These are phyloP conservation scores for Eudyptes chrysolophus DNA, from an alignment of 2,113 vertebrate species.

Conservation along the genomic window DNA sequence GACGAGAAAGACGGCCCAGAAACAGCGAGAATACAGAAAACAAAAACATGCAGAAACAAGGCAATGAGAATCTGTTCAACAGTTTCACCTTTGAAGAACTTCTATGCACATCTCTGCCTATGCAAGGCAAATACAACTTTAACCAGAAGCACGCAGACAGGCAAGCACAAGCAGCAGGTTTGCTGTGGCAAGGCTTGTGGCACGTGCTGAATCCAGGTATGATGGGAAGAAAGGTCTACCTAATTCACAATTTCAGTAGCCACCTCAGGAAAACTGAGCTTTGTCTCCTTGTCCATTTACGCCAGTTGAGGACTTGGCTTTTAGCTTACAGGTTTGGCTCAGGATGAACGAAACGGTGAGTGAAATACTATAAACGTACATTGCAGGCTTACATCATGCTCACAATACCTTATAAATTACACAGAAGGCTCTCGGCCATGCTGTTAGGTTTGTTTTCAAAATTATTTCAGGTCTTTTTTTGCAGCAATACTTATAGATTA, in stretches of 20 bases:
- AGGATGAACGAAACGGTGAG: not conserved
- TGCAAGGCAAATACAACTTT: accelerated
- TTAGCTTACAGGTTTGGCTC: not conserved
- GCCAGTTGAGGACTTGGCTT: not conserved
- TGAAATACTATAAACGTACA: not conserved
- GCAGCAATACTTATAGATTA: accelerated
- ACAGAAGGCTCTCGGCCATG: not conserved
- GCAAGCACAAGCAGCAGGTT: not conserved
- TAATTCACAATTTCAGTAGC: not conserved
- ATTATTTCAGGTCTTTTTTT: not conserved
- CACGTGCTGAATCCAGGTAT: accelerated
- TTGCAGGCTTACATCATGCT: not conserved
- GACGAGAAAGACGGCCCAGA: not conserved
- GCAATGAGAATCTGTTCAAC: not conserved
- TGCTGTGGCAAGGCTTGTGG: not conserved
- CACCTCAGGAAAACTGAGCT: not conserved
- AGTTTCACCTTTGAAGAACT: not conserved
- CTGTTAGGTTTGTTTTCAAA: not conserved
- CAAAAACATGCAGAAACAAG: not conserved
- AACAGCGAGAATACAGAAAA: not conserved
- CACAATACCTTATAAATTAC: not conserved
- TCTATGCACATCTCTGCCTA: not conserved
- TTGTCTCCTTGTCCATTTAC: not conserved
- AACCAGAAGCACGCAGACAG: not conserved
- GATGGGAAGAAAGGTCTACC: not conserved